These are phyloP conservation scores for Arizona elegans DNA, from an alignment of 2,113 vertebrate genomes.

Conservation along the genomic window DNA sequence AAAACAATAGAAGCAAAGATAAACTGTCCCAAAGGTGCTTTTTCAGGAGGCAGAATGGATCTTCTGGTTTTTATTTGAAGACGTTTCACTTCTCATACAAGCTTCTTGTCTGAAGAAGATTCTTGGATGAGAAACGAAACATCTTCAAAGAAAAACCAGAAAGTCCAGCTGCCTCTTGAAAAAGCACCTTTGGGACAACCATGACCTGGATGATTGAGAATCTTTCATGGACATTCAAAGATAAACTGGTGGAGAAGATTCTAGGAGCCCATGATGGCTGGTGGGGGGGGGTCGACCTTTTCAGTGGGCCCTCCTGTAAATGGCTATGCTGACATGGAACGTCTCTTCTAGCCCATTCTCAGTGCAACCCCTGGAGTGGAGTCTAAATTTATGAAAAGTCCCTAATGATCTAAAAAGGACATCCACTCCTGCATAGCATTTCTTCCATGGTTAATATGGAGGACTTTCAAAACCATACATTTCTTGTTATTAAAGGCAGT, in stretches of 20 bases:
- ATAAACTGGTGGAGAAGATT: not conserved
- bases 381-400: not conserved
- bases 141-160: too few relatives aligned
- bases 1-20: not conserved
- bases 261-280: not conserved
- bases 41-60: too few relatives aligned
- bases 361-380: not conserved
- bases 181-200: too few relatives aligned
- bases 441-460: not conserved
- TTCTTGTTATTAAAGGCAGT: conserved; percentile 31
- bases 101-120: too few relatives aligned
- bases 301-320: not conserved
- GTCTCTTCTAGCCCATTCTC: not conserved
- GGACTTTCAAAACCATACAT: not conserved
- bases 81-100: too few relatives aligned
- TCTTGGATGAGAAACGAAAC: too few relatives aligned
- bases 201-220: too few relatives aligned
- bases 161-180: too few relatives aligned
- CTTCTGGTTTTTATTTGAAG: too few relatives aligned
- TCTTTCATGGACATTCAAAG: too few relatives aligned
- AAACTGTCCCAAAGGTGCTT: not conserved
- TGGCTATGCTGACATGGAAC: not conserved
- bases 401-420: not conserved
- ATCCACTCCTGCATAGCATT: conserved; percentile 18
- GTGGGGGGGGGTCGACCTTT: not conserved